Evolutionary conservation across 2,888 invertebrate species (phyloP), one percentile per base, ranked within the genome.

Genomic region (Thecocarcelia acutangulata): DNA sequence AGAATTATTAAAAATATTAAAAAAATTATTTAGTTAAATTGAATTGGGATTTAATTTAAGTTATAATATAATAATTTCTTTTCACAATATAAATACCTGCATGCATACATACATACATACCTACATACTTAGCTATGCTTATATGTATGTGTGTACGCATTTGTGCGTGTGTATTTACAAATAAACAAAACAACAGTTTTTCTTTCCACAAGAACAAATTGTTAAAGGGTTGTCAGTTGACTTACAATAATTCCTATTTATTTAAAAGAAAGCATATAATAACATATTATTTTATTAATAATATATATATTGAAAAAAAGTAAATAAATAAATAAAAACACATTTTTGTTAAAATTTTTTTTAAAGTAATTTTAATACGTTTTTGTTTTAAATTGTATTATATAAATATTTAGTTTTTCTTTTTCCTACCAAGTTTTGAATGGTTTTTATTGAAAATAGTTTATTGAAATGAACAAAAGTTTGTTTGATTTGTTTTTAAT

Each of bases 151-250:
- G 24, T 24, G 24, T 24, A 5, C 5, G 24, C 5, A 5, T 37
- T 40, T 56, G 17, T 58, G 56, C 56, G 46, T 46, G 5, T 33
- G 4, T 19, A 12, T 37, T 1, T 42, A 19, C 15, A 13, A 42
- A 19, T 37, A 24, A 40, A 15, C 13, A 42, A 28, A 44, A 42
- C 3, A 63, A 56, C 21, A 69, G 58, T 70, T 64, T 64, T 80
- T 69, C 28, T 69, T 19, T n/a, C n/a, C 3, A 12, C 37, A 59
- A 61, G 46, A 69, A 72, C 24, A 82, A 78, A 76, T 77, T 80
- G 59, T 83, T 75, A 83, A 84, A 85, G 85, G 85, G 84, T 85
- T 87, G 84, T 84, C 85, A 84, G 76, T 82, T 83, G 85, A 84
- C 81, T 70, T 85, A 84, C 84, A 80, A 83, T 83, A 74, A 76